Evolutionary conservation across 2,888 invertebrate genomes (phyloP).

Genomic region (Macrosiphum euphorbiae): DNA sequence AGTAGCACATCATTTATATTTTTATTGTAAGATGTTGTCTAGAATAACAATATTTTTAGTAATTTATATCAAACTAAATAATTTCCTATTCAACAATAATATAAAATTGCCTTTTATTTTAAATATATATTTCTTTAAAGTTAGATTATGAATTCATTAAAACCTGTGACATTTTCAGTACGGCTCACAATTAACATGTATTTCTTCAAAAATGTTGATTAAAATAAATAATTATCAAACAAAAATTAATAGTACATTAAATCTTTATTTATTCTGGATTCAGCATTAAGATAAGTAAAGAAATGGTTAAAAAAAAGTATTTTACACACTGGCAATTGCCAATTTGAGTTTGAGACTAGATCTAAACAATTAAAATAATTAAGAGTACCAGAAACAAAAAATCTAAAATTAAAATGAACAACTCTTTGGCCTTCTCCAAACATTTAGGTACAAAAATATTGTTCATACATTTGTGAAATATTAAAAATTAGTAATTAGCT

Average conservation of each 20-base stretch:
- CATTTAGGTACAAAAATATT: neutral
- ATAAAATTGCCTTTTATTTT: neutral
- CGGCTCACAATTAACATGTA: too few species aligned
- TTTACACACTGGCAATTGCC: too few species aligned
- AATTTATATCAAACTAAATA: neutral
- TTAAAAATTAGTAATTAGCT: neutral
- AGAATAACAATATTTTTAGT: neutral
- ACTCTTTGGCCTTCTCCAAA: neutral
- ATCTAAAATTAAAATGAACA: neutral
- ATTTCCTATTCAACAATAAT: neutral
- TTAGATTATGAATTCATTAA: neutral
- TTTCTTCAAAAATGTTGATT: too few species aligned
- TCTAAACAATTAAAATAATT: neutral
- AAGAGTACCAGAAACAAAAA: neutral
- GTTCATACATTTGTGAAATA: neutral
- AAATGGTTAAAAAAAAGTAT: too few species aligned
- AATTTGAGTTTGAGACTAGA: too few species aligned
- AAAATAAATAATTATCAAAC: too few species aligned
- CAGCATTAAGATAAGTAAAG: too few species aligned
- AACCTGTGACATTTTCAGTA: too few species aligned
- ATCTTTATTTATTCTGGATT: too few species aligned
- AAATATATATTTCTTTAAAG: neutral
- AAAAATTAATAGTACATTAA: too few species aligned
- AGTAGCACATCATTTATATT: constrained; percentile 47
- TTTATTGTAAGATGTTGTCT: constrained; percentile 53